phyloP scores from a whole-genome alignment of 2,888 invertebrate genomes.

The Leptura quadrifasciata region DNA sequence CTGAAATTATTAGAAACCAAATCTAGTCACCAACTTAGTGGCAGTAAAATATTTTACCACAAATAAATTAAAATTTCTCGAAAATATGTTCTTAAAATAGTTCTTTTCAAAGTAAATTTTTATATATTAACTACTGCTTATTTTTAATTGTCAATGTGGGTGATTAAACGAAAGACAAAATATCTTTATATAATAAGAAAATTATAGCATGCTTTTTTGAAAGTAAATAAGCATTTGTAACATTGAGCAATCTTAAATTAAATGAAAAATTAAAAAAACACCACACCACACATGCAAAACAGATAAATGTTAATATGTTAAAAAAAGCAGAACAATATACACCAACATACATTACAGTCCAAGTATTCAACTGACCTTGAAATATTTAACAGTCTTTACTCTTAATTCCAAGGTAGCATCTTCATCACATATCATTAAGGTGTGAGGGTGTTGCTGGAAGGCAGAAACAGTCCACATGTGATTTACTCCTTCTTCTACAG shows the following conservation, averaged over 20 bases:
- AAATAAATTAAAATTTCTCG: neutral
- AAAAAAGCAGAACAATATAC: neutral
- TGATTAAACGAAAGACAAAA: neutral
- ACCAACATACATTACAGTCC: neutral
- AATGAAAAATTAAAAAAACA: neutral
- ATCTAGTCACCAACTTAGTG: no score
- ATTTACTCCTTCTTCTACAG: conserved; percentile 98
- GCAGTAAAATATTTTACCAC: neutral
- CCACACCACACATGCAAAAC: neutral
- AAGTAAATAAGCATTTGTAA: no score
- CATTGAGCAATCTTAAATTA: neutral
- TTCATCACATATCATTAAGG: conserved; percentile 97
- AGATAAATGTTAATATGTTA: neutral
- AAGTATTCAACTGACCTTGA: conserved; percentile 75
- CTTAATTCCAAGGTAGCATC: conserved; percentile 97
- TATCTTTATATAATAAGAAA: neutral
- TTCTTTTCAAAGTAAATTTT: neutral
- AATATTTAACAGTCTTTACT: conserved; percentile 99
- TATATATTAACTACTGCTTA: neutral
- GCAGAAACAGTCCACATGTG: conserved; percentile 99
- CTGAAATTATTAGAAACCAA: no score
- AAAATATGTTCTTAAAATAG: neutral
- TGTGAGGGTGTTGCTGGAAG: conserved; percentile 95
- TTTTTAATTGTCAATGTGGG: neutral
- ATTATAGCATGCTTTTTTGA: neutral